A percentile compares a stretch with the other conserved stretches of the same genome.
phyloP scores from a whole-genome alignment of 2,113 vertebrate genomes.

The Macquaria ambigua region DNA sequence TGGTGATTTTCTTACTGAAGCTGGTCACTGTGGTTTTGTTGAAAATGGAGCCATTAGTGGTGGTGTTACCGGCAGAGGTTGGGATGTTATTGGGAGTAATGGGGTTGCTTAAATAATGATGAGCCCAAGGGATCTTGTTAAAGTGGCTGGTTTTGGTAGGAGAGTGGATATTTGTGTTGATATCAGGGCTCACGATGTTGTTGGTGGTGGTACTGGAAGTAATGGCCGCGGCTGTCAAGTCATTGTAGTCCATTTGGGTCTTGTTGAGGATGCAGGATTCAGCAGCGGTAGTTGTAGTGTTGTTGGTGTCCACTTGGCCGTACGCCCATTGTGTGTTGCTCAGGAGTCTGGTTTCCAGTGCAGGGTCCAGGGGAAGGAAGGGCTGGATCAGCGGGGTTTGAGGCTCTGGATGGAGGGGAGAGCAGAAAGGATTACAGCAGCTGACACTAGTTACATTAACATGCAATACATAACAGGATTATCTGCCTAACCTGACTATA shows the following conservation, averaged over 20 bases:
- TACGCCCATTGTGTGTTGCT: conserved; percentile 50
- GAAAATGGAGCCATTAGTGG: conserved; percentile 9
- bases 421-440: conserved; percentile 35
- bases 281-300: not conserved
- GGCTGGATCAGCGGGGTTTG: conserved; percentile 48
- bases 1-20: not conserved
- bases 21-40: conserved; percentile 13
- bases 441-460: conserved; percentile 36
- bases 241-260: conserved; percentile 29
- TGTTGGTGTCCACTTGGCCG: conserved; percentile 2
- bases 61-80: not conserved
- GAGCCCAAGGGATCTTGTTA: conserved; percentile 60
- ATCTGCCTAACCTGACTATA: conserved; percentile 32
- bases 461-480: conserved; percentile 57
- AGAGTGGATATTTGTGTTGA: not conserved
- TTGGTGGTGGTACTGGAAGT: not conserved
- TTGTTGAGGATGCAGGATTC: conserved; percentile 35
- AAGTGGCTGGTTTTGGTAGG: conserved; percentile 29
- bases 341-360: conserved; percentile 60
- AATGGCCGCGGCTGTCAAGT: conserved; percentile 5
- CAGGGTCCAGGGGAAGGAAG: conserved; percentile 63
- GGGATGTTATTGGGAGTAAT: conserved; percentile 44
- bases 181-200: not conserved
- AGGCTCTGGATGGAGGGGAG: conserved; percentile 55
- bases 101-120: conserved; percentile 38